These are phyloP conservation scores for Marcusenius ussheri DNA, from an alignment of 2,113 vertebrate species.

Conservation along the genomic window DNA sequence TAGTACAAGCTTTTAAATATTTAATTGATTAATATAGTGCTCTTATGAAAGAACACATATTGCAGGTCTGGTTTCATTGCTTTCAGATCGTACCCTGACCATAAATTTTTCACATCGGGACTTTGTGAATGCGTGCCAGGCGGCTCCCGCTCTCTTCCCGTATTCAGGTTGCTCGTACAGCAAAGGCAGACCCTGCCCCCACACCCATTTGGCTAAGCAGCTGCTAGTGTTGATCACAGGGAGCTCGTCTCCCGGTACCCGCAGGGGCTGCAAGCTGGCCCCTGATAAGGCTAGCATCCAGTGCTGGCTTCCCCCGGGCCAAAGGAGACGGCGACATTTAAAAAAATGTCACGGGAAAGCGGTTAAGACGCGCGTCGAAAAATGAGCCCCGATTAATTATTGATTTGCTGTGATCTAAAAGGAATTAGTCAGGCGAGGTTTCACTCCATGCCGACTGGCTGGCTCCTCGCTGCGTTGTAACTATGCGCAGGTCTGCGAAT, in stretches of 20 bases:
- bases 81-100: constrained; percentile 4
- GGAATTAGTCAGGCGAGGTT: neutral
- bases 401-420: constrained; percentile 12
- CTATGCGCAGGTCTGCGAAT: neutral
- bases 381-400: constrained; percentile 20
- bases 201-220: constrained; percentile 68
- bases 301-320: neutral
- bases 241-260: constrained; percentile 49
- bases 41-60: neutral
- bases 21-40: neutral
- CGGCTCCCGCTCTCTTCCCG: constrained; percentile 19
- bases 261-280: constrained; percentile 65
- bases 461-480: neutral
- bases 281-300: constrained; percentile 5
- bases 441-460: neutral
- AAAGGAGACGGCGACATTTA: neutral
- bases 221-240: constrained; percentile 60
- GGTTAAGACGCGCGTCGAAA: neutral
- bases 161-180: neutral
- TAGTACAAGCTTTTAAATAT: neutral
- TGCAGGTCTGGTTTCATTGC: neutral
- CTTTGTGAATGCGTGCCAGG: neutral
- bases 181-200: constrained; percentile 28
- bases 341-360: constrained; percentile 1
- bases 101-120: constrained; percentile 33